These are phyloP conservation scores for Tipula unca DNA, from an alignment of 2,888 invertebrate genomes.

Conservation along the genomic window DNA sequence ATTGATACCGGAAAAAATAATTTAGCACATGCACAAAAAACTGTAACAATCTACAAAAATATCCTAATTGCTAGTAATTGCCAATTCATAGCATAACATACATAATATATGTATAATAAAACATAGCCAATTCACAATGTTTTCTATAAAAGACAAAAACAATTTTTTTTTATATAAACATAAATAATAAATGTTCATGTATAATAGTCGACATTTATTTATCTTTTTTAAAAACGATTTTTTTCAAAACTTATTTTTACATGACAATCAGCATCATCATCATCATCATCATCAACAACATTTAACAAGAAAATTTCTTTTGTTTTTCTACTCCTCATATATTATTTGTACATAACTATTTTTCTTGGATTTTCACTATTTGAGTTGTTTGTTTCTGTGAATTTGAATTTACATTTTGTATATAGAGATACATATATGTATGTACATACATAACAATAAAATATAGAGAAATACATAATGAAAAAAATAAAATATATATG, in stretches of 20 bases:
- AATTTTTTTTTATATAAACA: neutral
- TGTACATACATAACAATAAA: neutral
- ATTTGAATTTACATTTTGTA: too few relatives aligned
- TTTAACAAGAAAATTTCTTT: neutral
- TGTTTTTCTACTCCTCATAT: neutral
- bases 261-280: neutral
- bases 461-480: neutral
- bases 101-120: neutral
- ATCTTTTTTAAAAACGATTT: neutral
- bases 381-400: neutral
- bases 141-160: neutral
- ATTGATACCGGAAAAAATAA: too few relatives aligned
- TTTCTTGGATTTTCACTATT: conserved; percentile 14
- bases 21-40: too few relatives aligned
- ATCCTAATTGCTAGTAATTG: neutral
- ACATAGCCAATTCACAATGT: neutral
- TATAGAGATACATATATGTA: too few relatives aligned
- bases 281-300: neutral
- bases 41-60: too few relatives aligned
- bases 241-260: neutral
- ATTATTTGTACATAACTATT: neutral
- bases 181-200: neutral
- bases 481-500: neutral
- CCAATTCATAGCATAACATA: neutral
- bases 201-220: neutral